Evolutionary conservation across 2,888 invertebrate genomes (phyloP).

Genomic region (Allygus modestus): DNA sequence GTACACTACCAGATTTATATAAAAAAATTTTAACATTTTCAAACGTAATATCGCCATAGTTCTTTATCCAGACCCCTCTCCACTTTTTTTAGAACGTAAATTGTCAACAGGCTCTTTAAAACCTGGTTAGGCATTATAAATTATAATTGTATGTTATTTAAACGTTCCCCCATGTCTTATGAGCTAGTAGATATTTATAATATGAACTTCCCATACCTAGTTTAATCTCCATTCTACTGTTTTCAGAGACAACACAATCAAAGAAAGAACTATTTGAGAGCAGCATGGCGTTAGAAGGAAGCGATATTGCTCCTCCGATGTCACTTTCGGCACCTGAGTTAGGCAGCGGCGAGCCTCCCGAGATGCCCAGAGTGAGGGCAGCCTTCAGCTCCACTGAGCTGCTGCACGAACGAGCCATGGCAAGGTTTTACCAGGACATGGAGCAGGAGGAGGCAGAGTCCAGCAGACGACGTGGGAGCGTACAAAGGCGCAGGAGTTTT

Average conservation of each 20-base stretch:
- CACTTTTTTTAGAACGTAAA: too few relatives aligned
- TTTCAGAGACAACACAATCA: slow-evolving; percentile 30
- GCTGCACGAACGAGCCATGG: slow-evolving; percentile 89
- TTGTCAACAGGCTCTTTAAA: too few relatives aligned
- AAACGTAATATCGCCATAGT: too few relatives aligned
- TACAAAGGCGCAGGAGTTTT: slow-evolving; percentile 72
- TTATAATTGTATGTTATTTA: too few relatives aligned
- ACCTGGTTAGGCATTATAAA: too few relatives aligned
- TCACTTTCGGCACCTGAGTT: slow-evolving; percentile 91
- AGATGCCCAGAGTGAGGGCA: slow-evolving; percentile 79
- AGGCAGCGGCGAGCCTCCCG: slow-evolving; percentile 77
- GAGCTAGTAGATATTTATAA: too few relatives aligned
- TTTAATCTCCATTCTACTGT: too few relatives aligned
- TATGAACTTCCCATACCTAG: too few relatives aligned
- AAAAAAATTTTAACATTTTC: too few relatives aligned
- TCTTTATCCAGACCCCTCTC: too few relatives aligned
- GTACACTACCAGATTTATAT: too few relatives aligned
- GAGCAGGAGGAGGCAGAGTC: slow-evolving; percentile 84
- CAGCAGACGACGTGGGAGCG: slow-evolving; percentile 68
- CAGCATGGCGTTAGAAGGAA: slow-evolving; percentile 51
- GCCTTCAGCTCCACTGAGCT: slow-evolving; percentile 91
- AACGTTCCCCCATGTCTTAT: too few relatives aligned
- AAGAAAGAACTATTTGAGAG: slow-evolving; percentile 63
- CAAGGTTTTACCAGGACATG: slow-evolving; percentile 87
- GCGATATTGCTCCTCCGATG: slow-evolving; percentile 83